phyloP scores from a whole-genome alignment of 2,797 vertebrate genomes.

The Anguilla anguilla region DNA sequence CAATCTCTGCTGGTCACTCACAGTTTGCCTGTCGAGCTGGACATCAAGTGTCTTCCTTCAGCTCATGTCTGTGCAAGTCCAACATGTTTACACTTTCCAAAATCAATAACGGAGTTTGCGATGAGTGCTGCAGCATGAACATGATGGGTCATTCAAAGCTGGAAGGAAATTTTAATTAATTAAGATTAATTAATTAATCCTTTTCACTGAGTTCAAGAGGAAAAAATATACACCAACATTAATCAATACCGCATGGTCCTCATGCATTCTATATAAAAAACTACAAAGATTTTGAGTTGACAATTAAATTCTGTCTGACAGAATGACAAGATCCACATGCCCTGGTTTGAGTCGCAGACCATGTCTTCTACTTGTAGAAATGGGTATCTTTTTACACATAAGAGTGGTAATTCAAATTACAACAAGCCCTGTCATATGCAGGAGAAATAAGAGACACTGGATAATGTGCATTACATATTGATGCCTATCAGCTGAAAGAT shows the following conservation, averaged over 20 bases:
- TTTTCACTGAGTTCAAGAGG: neutral
- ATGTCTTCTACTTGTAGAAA: constrained; percentile 59
- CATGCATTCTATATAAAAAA: neutral
- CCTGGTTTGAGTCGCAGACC: constrained; percentile 17
- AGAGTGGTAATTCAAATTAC: constrained; percentile 85
- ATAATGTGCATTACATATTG: constrained; percentile 84
- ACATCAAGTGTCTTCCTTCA: too few species aligned
- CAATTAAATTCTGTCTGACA: constrained; percentile 15
- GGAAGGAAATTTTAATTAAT: too few species aligned
- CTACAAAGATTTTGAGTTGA: neutral
- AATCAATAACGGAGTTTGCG: too few species aligned
- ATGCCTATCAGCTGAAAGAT: constrained; percentile 80
- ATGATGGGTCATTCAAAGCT: too few species aligned
- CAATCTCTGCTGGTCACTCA: too few species aligned
- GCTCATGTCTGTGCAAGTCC: too few species aligned
- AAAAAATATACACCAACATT: neutral
- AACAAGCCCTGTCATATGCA: constrained; percentile 76
- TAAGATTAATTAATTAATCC: neutral
- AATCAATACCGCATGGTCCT: neutral
- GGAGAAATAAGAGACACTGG: constrained; percentile 74
- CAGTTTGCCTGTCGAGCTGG: too few species aligned
- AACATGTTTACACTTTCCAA: too few species aligned
- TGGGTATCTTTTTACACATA: constrained; percentile 70
- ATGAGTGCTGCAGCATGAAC: too few species aligned
- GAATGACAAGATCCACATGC: neutral